Evolutionary conservation across 2,113 vertebrate species (phyloP).

Genomic region (Ammospiza nelsoni): DNA sequence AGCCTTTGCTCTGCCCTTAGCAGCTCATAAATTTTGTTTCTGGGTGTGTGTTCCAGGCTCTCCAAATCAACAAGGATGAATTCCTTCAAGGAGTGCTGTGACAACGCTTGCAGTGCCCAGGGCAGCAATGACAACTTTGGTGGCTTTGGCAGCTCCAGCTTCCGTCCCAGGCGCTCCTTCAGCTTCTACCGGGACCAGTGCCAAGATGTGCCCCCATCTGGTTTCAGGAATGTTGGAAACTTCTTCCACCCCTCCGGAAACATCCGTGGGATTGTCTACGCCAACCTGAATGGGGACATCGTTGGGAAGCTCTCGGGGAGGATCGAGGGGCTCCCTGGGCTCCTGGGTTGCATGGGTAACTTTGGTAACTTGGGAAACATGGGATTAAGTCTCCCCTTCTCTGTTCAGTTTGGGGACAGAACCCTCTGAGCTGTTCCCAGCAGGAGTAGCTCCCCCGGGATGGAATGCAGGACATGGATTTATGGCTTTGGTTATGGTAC

Average conservation of each 20-base stretch:
- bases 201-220: accelerated
- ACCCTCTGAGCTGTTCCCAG: not conserved
- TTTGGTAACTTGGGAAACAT: accelerated
- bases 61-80: not conserved
- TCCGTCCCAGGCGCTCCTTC: not conserved
- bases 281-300: accelerated
- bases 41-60: not conserved
- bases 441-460: not conserved
- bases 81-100: not conserved
- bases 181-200: not conserved
- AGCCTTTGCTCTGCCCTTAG: not conserved
- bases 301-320: accelerated
- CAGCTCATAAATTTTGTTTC: not conserved
- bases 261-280: accelerated
- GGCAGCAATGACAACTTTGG: not conserved
- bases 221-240: not conserved
- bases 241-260: accelerated
- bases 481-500: accelerated
- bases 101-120: accelerated
- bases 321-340: accelerated
- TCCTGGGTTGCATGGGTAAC: accelerated
- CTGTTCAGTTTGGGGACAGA: not conserved
- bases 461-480: not conserved
- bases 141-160: not conserved
- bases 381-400: accelerated